Conservation (phyloP, 2,888 invertebrate species). For the Leptopilina myrica region DNA sequence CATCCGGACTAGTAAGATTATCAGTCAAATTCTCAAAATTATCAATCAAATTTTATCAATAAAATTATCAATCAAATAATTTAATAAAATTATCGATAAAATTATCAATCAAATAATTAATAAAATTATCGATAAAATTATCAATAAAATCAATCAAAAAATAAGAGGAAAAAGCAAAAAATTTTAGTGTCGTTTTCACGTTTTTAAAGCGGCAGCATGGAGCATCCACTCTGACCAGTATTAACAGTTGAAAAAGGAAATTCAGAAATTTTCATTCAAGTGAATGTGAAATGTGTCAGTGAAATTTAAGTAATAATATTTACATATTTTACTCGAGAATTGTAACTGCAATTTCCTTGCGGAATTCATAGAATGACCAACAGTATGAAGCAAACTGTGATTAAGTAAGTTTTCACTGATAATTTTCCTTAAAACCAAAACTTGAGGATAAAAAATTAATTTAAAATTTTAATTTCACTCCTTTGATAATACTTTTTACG, state of each 20-base stretch:
- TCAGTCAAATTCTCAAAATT: not conserved
- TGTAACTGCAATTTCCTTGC: conserved; percentile 1
- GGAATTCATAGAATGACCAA: conserved; percentile 75
- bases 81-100: no score
- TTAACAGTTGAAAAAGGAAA: not conserved
- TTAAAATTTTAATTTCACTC: no score
- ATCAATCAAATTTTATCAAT: no score
- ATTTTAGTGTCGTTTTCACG: not conserved
- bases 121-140: no score
- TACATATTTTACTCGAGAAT: not conserved
- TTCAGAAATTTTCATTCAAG: conserved; percentile 33
- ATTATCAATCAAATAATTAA: no score
- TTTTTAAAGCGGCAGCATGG: conserved; percentile 19
- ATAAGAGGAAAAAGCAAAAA: not conserved
- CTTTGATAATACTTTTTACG: no score
- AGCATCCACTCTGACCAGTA: not conserved
- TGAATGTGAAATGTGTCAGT: conserved; percentile 54
- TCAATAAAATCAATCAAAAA: not conserved
- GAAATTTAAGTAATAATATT: conserved; percentile 24
- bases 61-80: no score
- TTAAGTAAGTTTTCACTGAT: conserved; percentile 76
- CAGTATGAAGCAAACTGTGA: conserved; percentile 79
- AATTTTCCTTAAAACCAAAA: not conserved
- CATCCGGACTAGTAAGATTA: conserved; percentile 57
- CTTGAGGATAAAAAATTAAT: no score